Evolutionary conservation across 2,797 vertebrate genomes (phyloP), one percentile per base, ranked within the genome.

Genomic region (Spatula clypeata): DNA sequence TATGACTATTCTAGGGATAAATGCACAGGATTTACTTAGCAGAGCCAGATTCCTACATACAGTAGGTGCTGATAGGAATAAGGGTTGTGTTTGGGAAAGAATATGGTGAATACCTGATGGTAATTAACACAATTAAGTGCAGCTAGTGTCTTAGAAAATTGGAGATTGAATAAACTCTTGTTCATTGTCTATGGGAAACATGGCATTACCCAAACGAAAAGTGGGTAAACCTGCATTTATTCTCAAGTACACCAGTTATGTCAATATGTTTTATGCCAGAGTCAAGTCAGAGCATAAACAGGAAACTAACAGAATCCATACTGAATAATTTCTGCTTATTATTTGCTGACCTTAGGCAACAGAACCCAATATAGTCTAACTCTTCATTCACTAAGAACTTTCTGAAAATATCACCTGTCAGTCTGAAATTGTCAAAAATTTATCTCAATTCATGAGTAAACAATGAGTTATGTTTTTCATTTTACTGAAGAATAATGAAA

Each of bases 281-380:
- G 60, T 55, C 40, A 36, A 27, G 55, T 29, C 31, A 79, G 42
- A 86, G 21, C 20, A 69, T 71, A 88, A 44, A 21, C 72, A 86
- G 20, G 36, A 57, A 80, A 67, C 40, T 61, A 83, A 40, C 45
- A 75, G 70, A 89, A 75, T 55, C 14, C 12, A 58, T 26, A 21
- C 29, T 66, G 11, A 64, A 60, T 44, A 79, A 89, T 76, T 61
- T 70, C 21, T 88, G 31, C 31, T 88, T 88, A 90, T 93, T 95
- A 87, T 87, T 92, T 94, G 47, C 31, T 90, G 51, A 76, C 84
- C 47, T 73, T 87, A 91, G 87, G 83, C 67, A 93, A 85, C 16
- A 23, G 26, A 7, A 87, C 8, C 8, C 40, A 79, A 40, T 38
- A 86, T 5, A 87, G 13, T 64, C 45, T 77, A 86, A 72, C 17